Evolutionary conservation across 2,888 invertebrate species (phyloP), one percentile per base, ranked within the genome.

Genomic region (Tenthredo livida): DNA sequence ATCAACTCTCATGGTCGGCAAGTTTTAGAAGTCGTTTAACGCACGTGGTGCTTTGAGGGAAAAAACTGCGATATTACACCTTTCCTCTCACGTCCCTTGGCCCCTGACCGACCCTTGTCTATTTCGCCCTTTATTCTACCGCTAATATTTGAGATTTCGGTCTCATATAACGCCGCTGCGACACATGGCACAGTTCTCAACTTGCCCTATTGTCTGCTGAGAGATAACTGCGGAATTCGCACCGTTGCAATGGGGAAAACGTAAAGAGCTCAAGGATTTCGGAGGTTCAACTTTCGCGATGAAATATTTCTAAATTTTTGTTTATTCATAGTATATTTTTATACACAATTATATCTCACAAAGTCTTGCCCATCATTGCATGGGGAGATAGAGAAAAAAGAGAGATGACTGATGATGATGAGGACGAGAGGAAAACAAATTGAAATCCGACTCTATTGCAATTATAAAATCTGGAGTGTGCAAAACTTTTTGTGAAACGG

Each of bases 131-230:
- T 29, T 21, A 50, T n/a, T 47, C 25, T 67, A 47, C 67, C 87
- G 87, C 90, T 91, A 89, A 92, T 92, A 92, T 92, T 91, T 89
- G 90, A 91, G 90, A 90, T 91, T 91, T 91, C 88, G 88, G 89
- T 89, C 90, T 90, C 88, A 90, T 89, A 90, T 89, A 88, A 88
- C 88, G 85, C 85, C 84, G 72, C 80, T 85, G 92, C 90, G 91
- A 92, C 92, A 92, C 91, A 90, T 92, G 92, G 90, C 89, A 75
- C 84, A 88, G 89, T 89, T 91, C 90, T 91, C 91, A 89, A 89
- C 85, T 85, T 86, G 15, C 33, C 78, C 58, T 78, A 40, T 54
- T 33, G 50, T 47, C 58, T 78, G n/a, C 58, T 78, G 21, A 40
- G 58, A 78, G 78, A 78, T 78, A 61, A 37, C 29, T 33, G 17